Evolutionary conservation across 2,888 invertebrate genomes (phyloP), one percentile per base, ranked within the genome.

Genomic region (Baccha elongata): DNA sequence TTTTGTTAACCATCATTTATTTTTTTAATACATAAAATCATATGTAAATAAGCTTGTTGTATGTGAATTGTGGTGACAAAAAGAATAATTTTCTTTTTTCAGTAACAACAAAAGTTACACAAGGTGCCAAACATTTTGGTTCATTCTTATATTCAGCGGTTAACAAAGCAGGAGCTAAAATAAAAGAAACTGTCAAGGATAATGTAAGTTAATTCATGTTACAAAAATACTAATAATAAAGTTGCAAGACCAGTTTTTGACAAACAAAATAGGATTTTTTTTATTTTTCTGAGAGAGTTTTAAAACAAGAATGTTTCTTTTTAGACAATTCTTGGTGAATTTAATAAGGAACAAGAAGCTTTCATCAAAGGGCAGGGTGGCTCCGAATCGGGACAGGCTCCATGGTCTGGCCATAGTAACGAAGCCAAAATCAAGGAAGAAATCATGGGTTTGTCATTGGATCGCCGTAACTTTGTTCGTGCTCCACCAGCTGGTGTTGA

Each of bases 301-400:
- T 5, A 23, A 23, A 23, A 23, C 3, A 4, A 4, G n/a, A 1
- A 52, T 71, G 23, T 48, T 17, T 62, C 15, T 7, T 91, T 92
- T 7, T 92, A 98, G 98, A 97, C 97, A 91, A 95, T 99, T 91
- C 93, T 99, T 88, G 98, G 98, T 64, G 99, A 99, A 88, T 97
- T 99, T 92, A 97, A 97, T 91, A 97, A 97, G 89, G 99, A 99
- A 90, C 98, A 99, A 91, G 97, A 98, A 87, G 96, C 97, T 55
- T 99, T 99, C 92, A 94, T 98, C 87, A 96, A 96, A 89, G 95
- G 95, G 69, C 97, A 98, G 91, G 93, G 93, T 71, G 92, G 93
- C 58, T 92, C 92, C 50, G 93, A 95, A 35, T 94, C 95, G 53
- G 93, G 96, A 5, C 95, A 97, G 32, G 89, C 90, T 11, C 99